These are phyloP conservation scores for Oscheius sp. DNA, from an alignment of 2,888 invertebrate species.

Conservation along the genomic window DNA sequence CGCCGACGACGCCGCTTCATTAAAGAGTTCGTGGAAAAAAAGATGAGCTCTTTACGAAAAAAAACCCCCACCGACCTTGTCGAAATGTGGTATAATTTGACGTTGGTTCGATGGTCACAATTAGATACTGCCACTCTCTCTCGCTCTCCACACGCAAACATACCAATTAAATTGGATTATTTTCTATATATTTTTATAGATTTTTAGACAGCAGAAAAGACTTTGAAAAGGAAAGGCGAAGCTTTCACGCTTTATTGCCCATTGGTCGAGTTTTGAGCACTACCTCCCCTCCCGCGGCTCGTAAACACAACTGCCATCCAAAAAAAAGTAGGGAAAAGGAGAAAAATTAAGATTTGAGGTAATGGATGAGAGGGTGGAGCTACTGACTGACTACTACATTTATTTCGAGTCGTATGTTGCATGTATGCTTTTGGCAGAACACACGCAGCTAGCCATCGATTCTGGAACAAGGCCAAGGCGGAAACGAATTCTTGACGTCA, in stretches of 20 bases:
- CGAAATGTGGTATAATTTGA: neutral
- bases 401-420: conserved; percentile 29
- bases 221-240: too few relatives aligned
- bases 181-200: too few relatives aligned
- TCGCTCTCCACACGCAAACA: too few relatives aligned
- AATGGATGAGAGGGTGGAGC: conserved; percentile 23
- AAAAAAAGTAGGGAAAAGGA: neutral
- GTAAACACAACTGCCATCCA: neutral
- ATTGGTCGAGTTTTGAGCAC: too few relatives aligned
- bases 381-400: conserved; percentile 16
- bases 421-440: conserved; percentile 31
- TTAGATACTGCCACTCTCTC: too few relatives aligned
- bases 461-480: conserved; percentile 31
- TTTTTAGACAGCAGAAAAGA: too few relatives aligned
- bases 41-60: neutral
- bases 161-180: too few relatives aligned
- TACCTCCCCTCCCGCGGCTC: too few relatives aligned
- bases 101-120: neutral
- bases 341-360: neutral
- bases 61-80: neutral
- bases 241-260: too few relatives aligned
- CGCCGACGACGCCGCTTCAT: conserved; percentile 13
- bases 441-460: conserved; percentile 36
- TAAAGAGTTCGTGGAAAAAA: conserved; percentile 15
- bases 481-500: conserved; percentile 31